phyloP scores from a whole-genome alignment of 92 coral and sea anemone species.

The Umimayanthus chanpuru region DNA sequence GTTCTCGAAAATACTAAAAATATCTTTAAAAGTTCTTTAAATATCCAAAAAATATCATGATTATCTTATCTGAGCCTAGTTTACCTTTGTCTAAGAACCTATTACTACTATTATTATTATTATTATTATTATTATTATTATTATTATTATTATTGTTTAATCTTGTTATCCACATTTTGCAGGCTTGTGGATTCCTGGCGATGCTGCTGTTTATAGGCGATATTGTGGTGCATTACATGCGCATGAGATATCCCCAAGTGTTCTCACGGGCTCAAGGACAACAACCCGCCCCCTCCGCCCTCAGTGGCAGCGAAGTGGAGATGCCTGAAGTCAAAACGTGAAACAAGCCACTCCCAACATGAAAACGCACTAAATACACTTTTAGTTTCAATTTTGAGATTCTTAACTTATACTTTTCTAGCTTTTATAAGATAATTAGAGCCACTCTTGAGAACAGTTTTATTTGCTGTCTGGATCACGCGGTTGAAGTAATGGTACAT shows the following conservation, averaged over 20 bases:
- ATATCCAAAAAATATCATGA: too few species aligned
- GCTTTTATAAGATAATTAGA: too few species aligned
- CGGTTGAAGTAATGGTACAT: too few species aligned
- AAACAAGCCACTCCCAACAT: background rate
- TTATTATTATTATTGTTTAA: too few species aligned
- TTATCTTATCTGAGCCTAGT: too few species aligned
- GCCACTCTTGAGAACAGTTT: too few species aligned
- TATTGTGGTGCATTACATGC: slow-evolving; percentile 38
- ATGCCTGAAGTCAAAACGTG: slow-evolving; percentile 28
- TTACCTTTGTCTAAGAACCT: too few species aligned
- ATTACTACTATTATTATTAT: too few species aligned
- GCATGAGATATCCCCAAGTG: slow-evolving; percentile 26
- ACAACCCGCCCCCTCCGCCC: background rate
- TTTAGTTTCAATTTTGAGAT: background rate
- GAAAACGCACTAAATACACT: background rate
- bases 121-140: too few species aligned
- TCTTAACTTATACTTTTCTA: background rate
- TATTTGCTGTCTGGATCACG: too few species aligned
- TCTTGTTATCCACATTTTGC: background rate
- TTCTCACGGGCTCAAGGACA: background rate
- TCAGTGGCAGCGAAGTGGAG: background rate
- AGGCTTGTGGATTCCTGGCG: slow-evolving; percentile 46
- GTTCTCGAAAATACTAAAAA: too few species aligned
- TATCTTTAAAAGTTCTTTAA: too few species aligned
- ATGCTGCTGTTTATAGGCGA: slow-evolving; percentile 31